A percentile compares a stretch with the other conserved stretches of the same genome.
phyloP scores from a whole-genome alignment of 2,888 invertebrate species.

The Lochmaea capreae region DNA sequence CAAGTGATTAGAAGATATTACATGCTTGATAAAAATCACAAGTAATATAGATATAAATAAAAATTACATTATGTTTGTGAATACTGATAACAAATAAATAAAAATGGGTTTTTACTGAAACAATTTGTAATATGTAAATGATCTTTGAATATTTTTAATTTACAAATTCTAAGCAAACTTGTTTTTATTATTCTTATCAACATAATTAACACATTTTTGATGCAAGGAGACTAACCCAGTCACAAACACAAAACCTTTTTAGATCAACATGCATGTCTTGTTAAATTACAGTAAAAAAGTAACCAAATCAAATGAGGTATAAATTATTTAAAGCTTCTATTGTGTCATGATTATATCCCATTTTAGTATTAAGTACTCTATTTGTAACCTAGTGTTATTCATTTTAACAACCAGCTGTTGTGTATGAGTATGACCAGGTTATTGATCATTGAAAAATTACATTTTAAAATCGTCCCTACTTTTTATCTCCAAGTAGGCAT shows the following conservation, averaged over 20 bases:
- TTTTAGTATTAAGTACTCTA: slow-evolving; percentile 7
- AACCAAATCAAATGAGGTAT: neutral
- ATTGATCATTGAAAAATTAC: neutral
- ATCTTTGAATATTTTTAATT: too few species aligned
- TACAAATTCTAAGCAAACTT: too few species aligned
- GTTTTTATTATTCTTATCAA: neutral
- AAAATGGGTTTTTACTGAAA: too few species aligned
- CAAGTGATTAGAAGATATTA: neutral
- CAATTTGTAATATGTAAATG: too few species aligned
- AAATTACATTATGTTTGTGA: too few species aligned
- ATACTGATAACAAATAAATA: too few species aligned
- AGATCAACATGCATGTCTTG: slow-evolving; percentile 7
- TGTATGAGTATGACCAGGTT: neutral
- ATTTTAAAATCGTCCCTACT: neutral
- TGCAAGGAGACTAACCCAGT: slow-evolving; percentile 8
- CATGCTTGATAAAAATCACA: neutral
- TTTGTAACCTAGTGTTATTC: neutral
- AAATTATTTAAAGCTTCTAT: slow-evolving; percentile 15
- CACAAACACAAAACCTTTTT: slow-evolving; percentile 10
- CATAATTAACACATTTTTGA: neutral
- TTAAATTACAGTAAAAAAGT: slow-evolving; percentile 9
- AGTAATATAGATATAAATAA: too few species aligned
- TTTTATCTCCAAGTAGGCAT: neutral
- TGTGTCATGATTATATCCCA: slow-evolving; percentile 16
- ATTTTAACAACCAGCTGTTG: slow-evolving; percentile 3